Base-by-base conservation (phyloP, 2,113 vertebrate species). In the Cyphomyrus discorhynchus region DNA sequence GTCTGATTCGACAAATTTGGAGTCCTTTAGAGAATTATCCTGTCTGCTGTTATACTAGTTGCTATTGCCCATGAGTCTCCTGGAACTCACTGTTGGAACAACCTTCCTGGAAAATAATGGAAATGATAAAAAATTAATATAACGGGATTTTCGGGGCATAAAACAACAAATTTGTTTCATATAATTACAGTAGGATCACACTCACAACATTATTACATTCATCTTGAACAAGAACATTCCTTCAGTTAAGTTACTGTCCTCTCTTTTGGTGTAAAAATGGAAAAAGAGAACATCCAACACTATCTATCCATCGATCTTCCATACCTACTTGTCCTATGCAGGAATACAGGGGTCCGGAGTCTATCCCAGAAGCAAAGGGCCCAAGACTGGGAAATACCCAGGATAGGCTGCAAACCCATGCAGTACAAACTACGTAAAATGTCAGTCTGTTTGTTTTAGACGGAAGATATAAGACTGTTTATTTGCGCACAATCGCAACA, bases 1-100 rank as follows among this genome's bases (percentile, higher is more conserved):
- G 46, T 27, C 88, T 92, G 8, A 5, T 88, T 91, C 87, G 91
- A 90, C 86, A 91, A 91, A 93, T 94, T 88, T 62, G 52, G 90
- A 90, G 50, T 90, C 89, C 87, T 88, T 92, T 56, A 90, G 45
- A 70, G 27, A 89, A 88, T 88, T 87, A 91, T 82, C 74, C 87
- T 90, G n/a, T 89, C 88, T 42, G 80, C 89, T 35, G 49, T 88
- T 90, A 70, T 74, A 89, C 58, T 66, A 88, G 90, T 74, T 70
- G 84, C 46, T 56, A 35, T 5, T 31, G 84, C 89, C 47, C 49
- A 19, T n/a, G 21, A 84, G 80, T 53, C 52, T 80, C 84, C 35
- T 89, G 66, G 49, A 87, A 82, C 66, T 50, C 82, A 62, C 46
- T 86, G 66, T 19, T 19, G 39, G 49, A 87, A 56, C 89, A 80